These are phyloP conservation scores for Conger conger DNA, from an alignment of 2,113 vertebrate species.

Conservation along the genomic window DNA sequence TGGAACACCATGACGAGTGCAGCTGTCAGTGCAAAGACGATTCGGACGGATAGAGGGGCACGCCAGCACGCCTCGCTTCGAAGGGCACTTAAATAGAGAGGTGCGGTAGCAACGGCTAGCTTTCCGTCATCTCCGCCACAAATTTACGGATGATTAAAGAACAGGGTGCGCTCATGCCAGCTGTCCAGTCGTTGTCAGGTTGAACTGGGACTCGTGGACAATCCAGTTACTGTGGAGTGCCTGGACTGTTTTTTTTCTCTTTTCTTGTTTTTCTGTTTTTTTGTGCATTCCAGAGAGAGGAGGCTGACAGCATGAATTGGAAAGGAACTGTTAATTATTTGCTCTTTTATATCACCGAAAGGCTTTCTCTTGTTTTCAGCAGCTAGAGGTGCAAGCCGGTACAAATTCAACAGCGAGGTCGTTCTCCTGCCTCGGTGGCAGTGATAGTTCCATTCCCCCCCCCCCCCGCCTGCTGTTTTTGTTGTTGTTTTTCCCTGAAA, in stretches of 20 bases:
- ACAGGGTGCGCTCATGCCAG: conserved; percentile 56
- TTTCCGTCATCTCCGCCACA: conserved; percentile 69
- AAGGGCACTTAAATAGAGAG: conserved; percentile 38
- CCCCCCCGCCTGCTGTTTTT: neutral
- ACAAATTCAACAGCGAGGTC: neutral
- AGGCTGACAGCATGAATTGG: conserved; percentile 20
- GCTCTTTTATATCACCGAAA: conserved; percentile 38
- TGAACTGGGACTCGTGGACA: conserved; percentile 47
- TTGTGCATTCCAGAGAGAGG: conserved; percentile 37
- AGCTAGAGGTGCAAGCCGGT: conserved; percentile 38
- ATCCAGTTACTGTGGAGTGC: conserved; percentile 66
- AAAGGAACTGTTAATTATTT: conserved; percentile 32
- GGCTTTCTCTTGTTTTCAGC: conserved; percentile 35
- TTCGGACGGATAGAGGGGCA: conserved; percentile 72
- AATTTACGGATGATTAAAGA: conserved; percentile 59
- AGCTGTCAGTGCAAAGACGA: conserved; percentile 88
- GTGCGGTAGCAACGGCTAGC: conserved; percentile 50
- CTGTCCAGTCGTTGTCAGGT: conserved; percentile 14
- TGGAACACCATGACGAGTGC: conserved; percentile 97
- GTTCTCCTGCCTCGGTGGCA: conserved; percentile 7
- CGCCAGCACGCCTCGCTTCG: conserved; percentile 29
- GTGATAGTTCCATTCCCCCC: conserved; percentile 16
- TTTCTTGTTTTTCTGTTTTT: neutral
- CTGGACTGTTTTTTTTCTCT: conserved; percentile 34
- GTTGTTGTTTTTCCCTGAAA: conserved; percentile 3